These are phyloP conservation scores for Linnaemya vulpina DNA, from an alignment of 2,888 invertebrate genomes.

Conservation along the genomic window DNA sequence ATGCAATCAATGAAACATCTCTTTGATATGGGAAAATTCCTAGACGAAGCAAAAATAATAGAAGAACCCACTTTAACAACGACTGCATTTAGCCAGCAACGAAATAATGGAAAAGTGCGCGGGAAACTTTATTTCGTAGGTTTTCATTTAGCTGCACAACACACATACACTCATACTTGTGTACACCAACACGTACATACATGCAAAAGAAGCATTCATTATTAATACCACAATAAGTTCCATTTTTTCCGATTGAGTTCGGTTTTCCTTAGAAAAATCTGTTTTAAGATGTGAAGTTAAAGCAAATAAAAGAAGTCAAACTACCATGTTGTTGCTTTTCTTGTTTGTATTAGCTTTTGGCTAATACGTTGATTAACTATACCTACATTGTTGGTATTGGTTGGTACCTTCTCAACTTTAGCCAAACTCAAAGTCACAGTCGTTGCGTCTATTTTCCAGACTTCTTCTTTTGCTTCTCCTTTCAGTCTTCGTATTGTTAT, in stretches of 20 bases:
- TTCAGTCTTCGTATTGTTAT: conserved; percentile 27
- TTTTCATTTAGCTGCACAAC: conserved; percentile 25
- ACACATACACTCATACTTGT: neutral
- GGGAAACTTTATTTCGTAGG: conserved; percentile 76
- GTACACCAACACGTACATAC: neutral
- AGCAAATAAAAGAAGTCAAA: conserved; percentile 63
- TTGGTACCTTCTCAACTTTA: conserved; percentile 37
- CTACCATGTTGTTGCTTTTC: conserved; percentile 28
- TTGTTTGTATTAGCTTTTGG: conserved; percentile 40
- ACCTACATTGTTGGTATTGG: conserved; percentile 36
- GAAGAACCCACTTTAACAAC: conserved; percentile 32
- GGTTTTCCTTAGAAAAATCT: conserved; percentile 12
- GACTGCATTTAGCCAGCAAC: conserved; percentile 50
- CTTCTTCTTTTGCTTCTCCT: conserved; percentile 2
- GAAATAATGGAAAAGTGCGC: conserved; percentile 75
- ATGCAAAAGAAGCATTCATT: neutral
- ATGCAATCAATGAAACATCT: conserved; percentile 77
- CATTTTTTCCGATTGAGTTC: neutral
- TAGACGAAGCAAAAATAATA: conserved; percentile 69
- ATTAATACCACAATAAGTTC: neutral
- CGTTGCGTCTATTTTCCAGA: conserved; percentile 48
- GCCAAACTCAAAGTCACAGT: conserved; percentile 71
- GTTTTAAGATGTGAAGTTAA: conserved; percentile 39
- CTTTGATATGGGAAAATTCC: conserved; percentile 81
- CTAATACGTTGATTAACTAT: conserved; percentile 37